Conservation (phyloP, 1,140 invertebrate species). For the Ceratitis capitata region DNA sequence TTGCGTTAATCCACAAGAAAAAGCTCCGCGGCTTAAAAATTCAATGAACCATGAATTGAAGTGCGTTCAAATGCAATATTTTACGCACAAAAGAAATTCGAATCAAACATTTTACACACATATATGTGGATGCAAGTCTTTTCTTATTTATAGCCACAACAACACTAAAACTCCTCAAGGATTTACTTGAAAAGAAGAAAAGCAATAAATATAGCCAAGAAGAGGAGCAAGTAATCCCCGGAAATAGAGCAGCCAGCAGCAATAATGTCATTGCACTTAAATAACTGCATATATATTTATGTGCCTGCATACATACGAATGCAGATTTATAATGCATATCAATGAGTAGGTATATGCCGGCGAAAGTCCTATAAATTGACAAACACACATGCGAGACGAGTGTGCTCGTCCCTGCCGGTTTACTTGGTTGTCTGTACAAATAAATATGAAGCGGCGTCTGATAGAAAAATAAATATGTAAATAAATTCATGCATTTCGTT, state of each 20-base stretch:
- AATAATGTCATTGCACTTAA: neutral
- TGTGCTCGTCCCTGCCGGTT: neutral
- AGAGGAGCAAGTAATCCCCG: neutral
- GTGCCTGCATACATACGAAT: neutral
- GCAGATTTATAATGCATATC: neutral
- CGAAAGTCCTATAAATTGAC: neutral
- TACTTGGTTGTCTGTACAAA: neutral
- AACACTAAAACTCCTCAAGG: neutral
- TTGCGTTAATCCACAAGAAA: too few relatives aligned
- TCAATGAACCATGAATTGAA: neutral
- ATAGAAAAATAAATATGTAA: too few relatives aligned
- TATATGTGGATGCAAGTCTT: neutral
- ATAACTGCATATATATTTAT: neutral
- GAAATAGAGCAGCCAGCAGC: neutral
- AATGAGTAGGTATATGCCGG: neutral
- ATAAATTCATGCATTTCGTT: neutral
- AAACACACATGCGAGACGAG: neutral
- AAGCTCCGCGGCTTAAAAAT: neutral
- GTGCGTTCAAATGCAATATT: neutral
- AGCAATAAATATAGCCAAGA: neutral
- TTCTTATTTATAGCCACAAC: too few relatives aligned
- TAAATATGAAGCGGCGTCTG: neutral
- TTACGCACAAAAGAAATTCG: neutral
- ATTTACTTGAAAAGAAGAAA: neutral
- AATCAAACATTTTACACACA: neutral